Conservation (phyloP, 2,797 vertebrate species). For the Rhabdomys pumilio region DNA sequence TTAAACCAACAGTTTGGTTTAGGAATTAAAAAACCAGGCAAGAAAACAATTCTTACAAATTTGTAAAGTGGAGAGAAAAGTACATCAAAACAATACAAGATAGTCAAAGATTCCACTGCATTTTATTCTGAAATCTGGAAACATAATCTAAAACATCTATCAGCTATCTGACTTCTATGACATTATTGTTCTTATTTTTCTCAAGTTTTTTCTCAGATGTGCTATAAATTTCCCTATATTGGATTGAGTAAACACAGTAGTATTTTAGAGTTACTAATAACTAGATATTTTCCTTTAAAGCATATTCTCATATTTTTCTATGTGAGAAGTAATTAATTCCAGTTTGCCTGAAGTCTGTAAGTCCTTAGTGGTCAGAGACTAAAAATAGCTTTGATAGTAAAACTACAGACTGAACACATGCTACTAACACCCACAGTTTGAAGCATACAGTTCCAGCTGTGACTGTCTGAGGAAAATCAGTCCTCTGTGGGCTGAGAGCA, state of each 20-base stretch:
- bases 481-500: not conserved
- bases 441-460: not conserved
- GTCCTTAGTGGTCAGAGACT: not conserved
- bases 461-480: not conserved
- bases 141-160: not conserved
- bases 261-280: not conserved
- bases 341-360: not conserved
- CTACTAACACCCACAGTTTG: not conserved
- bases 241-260: not conserved
- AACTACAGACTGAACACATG: not conserved
- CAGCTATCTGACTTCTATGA: not conserved
- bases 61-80: not conserved
- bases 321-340: slow-evolving; percentile 4
- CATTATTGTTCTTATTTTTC: not conserved
- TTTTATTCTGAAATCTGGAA: not conserved
- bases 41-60: not conserved
- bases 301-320: not conserved
- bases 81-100: not conserved
- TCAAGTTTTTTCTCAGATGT: not conserved
- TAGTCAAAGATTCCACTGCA: not conserved
- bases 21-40: not conserved
- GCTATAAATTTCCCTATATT: not conserved
- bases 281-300: not conserved
- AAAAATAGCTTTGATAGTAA: not conserved
- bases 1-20: not conserved